phyloP scores from a whole-genome alignment of 2,113 vertebrate species.

The Falcunculus frontatus region DNA sequence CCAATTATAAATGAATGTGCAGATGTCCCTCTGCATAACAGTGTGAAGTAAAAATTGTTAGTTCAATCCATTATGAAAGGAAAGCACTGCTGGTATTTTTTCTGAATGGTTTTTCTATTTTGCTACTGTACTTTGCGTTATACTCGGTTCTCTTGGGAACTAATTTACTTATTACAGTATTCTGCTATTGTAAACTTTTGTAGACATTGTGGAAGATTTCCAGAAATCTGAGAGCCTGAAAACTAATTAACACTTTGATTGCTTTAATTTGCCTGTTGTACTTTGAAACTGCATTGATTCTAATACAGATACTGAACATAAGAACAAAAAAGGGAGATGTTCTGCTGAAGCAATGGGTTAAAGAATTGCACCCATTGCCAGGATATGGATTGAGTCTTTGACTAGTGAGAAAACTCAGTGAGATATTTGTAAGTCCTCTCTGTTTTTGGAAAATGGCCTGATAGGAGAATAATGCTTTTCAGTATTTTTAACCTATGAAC shows the following conservation, averaged over 20 bases:
- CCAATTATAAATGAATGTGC: neutral
- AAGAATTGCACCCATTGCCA: neutral
- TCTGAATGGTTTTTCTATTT: neutral
- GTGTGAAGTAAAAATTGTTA: neutral
- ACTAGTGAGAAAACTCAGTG: neutral
- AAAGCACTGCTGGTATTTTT: neutral
- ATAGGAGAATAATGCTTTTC: neutral
- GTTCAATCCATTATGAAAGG: neutral
- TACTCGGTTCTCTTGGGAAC: neutral
- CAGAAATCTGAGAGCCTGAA: neutral
- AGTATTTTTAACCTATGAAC: constrained; percentile 27
- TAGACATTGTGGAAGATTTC: neutral
- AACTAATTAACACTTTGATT: neutral
- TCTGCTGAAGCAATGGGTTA: neutral
- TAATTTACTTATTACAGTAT: neutral
- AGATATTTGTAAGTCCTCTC: neutral
- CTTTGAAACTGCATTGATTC: neutral
- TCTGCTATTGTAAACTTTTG: neutral
- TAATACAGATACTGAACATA: neutral
- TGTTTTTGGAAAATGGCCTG: neutral
- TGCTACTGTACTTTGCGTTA: neutral
- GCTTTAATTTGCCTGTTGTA: neutral
- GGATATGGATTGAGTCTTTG: neutral
- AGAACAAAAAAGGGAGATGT: neutral
- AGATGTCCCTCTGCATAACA: neutral